These are phyloP conservation scores for Aphelocoma californica DNA, from an alignment of 2,797 vertebrate species.

Conservation along the genomic window DNA sequence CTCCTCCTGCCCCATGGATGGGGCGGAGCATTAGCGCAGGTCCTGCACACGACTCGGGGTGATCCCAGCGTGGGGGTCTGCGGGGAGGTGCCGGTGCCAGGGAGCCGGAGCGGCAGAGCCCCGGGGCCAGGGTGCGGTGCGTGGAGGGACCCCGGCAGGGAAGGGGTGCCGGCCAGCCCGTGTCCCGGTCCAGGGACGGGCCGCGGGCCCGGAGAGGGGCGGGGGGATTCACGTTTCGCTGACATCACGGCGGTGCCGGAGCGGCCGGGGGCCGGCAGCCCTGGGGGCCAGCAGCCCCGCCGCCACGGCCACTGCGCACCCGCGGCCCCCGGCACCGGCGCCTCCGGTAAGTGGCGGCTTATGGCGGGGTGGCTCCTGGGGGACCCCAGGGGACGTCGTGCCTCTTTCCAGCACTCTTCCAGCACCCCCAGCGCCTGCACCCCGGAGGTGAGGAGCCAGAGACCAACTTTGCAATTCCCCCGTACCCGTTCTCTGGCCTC, in stretches of 20 bases:
- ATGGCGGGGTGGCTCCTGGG: not conserved
- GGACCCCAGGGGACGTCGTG: not conserved
- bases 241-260: constrained; percentile 51
- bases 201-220: constrained; percentile 21
- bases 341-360: constrained; percentile 18
- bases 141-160: constrained; percentile 1
- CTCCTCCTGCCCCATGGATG: not conserved
- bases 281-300: not conserved
- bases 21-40: not conserved
- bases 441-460: not conserved
- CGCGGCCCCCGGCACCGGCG: not conserved
- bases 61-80: not conserved
- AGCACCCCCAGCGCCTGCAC: not conserved
- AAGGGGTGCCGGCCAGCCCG: constrained; percentile 23
- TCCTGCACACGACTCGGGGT: not conserved
- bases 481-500: not conserved
- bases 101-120: not conserved
- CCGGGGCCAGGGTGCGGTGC: not conserved
- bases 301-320: not conserved
- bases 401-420: not conserved
- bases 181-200: constrained; percentile 39
- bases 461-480: not conserved
- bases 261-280: constrained; percentile 25
- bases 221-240: constrained; percentile 54
- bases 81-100: too few species aligned